These are phyloP conservation scores for Sarcophaga carnaria DNA, from an alignment of 2,888 invertebrate genomes.

Conservation along the genomic window DNA sequence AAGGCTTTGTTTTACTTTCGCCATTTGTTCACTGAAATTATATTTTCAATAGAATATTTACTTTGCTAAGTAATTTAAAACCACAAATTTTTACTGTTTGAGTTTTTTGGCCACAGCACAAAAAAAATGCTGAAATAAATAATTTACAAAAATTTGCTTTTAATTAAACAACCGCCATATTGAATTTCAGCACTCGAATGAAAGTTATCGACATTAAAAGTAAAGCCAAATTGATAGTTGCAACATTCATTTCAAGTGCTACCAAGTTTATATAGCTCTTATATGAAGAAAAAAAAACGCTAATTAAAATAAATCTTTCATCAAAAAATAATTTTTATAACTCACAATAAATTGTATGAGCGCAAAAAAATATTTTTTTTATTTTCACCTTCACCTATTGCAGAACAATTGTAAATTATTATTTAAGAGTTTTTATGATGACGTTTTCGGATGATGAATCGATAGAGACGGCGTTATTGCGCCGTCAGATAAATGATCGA, in stretches of 20 bases:
- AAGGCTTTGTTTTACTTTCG: background rate
- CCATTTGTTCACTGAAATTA: background rate
- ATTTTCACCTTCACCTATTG: too few species aligned
- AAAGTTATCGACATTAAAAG: background rate
- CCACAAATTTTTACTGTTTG: too few species aligned
- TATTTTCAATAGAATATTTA: background rate
- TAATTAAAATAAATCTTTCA: too few species aligned
- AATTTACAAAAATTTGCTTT: conserved; percentile 14
- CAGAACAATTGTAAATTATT: too few species aligned
- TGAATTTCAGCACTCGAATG: conserved; percentile 30
- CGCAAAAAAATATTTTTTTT: too few species aligned
- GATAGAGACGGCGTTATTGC: background rate
- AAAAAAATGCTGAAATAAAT: background rate
- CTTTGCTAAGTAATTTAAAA: too few species aligned
- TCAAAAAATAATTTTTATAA: too few species aligned
- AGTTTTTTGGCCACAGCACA: too few species aligned
- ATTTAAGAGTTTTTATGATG: too few species aligned
- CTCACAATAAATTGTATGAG: too few species aligned
- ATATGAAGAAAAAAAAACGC: too few species aligned
- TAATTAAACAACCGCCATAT: conserved; percentile 63
- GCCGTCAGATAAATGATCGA: background rate
- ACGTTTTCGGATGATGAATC: too few species aligned
- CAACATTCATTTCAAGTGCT: background rate
- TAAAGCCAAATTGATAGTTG: background rate
- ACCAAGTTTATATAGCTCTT: background rate